Conservation (phyloP, 2,797 vertebrate genomes). For the Euthynnus affinis region DNA sequence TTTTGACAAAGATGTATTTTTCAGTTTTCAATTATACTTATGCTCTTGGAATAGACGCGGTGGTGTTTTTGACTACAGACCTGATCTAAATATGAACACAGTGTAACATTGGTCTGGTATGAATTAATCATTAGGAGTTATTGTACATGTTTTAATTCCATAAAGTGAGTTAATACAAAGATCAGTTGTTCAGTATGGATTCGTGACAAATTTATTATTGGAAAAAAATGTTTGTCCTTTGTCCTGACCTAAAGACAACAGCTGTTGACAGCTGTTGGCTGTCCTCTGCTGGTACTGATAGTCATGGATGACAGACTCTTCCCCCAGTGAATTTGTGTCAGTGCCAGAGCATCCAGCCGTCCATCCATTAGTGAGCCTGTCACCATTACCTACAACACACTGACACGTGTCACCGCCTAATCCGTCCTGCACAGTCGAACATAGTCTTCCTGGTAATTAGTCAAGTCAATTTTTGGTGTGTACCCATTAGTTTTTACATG, state of each 20-base stretch:
- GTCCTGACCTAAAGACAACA: constrained; percentile 27
- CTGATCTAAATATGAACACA: not conserved
- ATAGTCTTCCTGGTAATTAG: constrained; percentile 57
- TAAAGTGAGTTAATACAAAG: not conserved
- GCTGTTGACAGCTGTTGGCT: constrained; percentile 39
- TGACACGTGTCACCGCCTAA: constrained; percentile 54
- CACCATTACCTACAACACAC: constrained; percentile 46
- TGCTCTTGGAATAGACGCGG: too few relatives aligned
- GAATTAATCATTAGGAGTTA: not conserved
- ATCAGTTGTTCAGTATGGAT: not conserved
- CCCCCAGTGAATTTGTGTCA: constrained; percentile 49
- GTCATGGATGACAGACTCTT: constrained; percentile 41
- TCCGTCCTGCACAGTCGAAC: constrained; percentile 51
- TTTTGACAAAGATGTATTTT: too few relatives aligned
- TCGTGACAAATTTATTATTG: constrained; percentile 19
- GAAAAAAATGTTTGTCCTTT: not conserved
- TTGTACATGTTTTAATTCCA: not conserved
- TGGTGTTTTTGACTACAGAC: too few relatives aligned
- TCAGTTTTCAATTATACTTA: too few relatives aligned
- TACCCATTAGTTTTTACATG: constrained; percentile 65
- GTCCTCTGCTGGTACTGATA: constrained; percentile 38
- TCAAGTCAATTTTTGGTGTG: constrained; percentile 63
- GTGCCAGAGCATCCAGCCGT: constrained; percentile 38
- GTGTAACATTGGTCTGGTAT: not conserved
- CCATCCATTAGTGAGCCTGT: constrained; percentile 57